Base-by-base conservation (phyloP, 2,797 vertebrate species). In the Muscicapa striata region DNA sequence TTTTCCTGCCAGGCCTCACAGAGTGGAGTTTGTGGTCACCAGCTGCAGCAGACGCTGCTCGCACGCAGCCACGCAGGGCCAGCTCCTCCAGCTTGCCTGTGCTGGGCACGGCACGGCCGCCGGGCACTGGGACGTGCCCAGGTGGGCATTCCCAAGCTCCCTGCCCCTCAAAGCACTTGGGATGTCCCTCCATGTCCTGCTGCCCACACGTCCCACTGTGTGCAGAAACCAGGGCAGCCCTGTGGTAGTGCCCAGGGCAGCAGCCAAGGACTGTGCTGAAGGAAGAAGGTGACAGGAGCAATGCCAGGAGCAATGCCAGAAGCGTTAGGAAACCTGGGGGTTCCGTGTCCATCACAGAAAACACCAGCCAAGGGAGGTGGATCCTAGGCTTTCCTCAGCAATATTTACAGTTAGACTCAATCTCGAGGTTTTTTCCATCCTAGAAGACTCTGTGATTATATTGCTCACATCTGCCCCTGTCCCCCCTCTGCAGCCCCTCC, bases 141-240 rank as follows among this genome's bases (percentile, higher is more conserved):
- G 29, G 13, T 7, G 63, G 64, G 12, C 0, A 0, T 10, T 73
- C 57, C 52, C 24, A 6, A 46, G 34, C 41, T 40, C 45, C 45
- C 69, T 40, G 40, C 15, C 9, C 58, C 5, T 8, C 12, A 4
- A 49, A 38, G 70, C 43, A 5, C 49, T 20, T 1, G 4, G 52
- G 1, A 2, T 1, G 13, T 10, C 72, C 23, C 5, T 0, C 36
- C 16, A 0, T 0, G 16, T 11, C 54, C 46, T 0, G 0, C 52
- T 54, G 24, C 21, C 43, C 11, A 41, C 57, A 14, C 6, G 4
- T 8, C 26, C 26, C 0, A 1, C 54, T 2, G 27, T 17, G 2
- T 0, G 6, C 27, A 14, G 62, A 22, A 57, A 43, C 4, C 27
- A 7, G 52, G 68, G 45, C 45, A 46, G 45, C 21, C 20, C 45